Evolutionary conservation across 2,113 vertebrate species (phyloP), one percentile per base, ranked within the genome.

Genomic region (Megaceryle torquata): DNA sequence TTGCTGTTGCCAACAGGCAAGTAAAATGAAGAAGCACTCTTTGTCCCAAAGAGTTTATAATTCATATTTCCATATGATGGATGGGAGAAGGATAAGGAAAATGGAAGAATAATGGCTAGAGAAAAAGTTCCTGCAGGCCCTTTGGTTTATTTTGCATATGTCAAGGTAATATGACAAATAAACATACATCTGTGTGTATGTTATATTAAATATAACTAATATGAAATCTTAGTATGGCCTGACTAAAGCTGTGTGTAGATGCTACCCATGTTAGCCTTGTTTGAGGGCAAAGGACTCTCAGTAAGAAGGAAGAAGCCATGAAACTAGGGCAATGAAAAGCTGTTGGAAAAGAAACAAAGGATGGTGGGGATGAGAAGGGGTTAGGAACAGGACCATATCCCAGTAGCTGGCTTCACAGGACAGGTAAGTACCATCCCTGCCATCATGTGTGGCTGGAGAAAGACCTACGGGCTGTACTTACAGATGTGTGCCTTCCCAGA

Each of bases 391-490:
- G 15, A 68, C 4, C 26, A 22, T 1, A 2, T 60, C 19, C 33
- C 48, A 50, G 75, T 8, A 86, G 21, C 21, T 75, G 33, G 10
- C 26, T 3, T 57, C 17, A 33, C 17, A 56, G 29, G 22, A 6
- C 22, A 48, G 48, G 31, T 15, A 79, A 67, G 13, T 5, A 8
- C 43, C 22, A 60, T 50, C 31, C 21, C 17, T 50, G 33, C 13
- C 14, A n/a, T 33, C 10, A 2, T 13, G 0, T n/a, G 35, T n/a
- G 20, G 18, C 22, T 60, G 28, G 13, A 78, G 10, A 15, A 78
- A 50, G 18, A 63, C 7, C 28, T 35, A 6, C 0, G 0, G 29
- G 35, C 46, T 63, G 28, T 0, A 0, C 7, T 10, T 6, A 46
- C 15, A 72, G 33, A 39, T 1, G 0, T 4, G 16, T 46, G 29